phyloP scores from a whole-genome alignment of 2,797 vertebrate species.

The Catharus ustulatus region DNA sequence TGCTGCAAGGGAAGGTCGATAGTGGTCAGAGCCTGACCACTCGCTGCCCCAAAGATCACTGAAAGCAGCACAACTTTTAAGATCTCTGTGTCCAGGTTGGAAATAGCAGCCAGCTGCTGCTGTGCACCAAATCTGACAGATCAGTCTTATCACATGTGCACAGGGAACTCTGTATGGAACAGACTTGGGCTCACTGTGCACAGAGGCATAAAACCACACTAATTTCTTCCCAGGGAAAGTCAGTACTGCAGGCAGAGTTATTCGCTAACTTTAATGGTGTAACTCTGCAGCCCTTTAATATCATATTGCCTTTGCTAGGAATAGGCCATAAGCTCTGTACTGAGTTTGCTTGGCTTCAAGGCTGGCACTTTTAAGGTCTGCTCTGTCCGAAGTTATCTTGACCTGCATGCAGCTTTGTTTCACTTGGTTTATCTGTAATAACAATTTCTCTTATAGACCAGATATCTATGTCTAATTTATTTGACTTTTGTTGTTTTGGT shows the following conservation, averaged over 20 bases:
- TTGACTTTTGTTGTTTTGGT: background rate
- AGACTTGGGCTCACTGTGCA: background rate
- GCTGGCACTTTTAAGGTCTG: rapidly evolving
- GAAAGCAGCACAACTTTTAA: background rate
- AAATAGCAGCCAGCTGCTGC: background rate
- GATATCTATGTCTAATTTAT: background rate
- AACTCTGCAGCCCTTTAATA: background rate
- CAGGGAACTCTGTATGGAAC: background rate
- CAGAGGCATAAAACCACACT: background rate
- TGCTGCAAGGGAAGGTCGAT: background rate
- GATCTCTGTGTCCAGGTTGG: background rate
- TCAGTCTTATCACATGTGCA: background rate
- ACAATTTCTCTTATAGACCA: background rate
- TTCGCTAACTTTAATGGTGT: background rate
- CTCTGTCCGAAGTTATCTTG: background rate
- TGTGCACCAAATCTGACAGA: background rate
- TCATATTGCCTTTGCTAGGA: background rate
- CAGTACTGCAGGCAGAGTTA: background rate
- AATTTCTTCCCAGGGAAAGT: background rate
- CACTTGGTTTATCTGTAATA: background rate
- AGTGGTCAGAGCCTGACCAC: background rate
- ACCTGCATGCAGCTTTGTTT: background rate
- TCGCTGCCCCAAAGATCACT: background rate
- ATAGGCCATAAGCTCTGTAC: background rate
- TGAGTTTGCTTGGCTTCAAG: background rate